These are phyloP conservation scores for Glossophaga mutica DNA, from an alignment of 2,797 vertebrate genomes.

Conservation along the genomic window DNA sequence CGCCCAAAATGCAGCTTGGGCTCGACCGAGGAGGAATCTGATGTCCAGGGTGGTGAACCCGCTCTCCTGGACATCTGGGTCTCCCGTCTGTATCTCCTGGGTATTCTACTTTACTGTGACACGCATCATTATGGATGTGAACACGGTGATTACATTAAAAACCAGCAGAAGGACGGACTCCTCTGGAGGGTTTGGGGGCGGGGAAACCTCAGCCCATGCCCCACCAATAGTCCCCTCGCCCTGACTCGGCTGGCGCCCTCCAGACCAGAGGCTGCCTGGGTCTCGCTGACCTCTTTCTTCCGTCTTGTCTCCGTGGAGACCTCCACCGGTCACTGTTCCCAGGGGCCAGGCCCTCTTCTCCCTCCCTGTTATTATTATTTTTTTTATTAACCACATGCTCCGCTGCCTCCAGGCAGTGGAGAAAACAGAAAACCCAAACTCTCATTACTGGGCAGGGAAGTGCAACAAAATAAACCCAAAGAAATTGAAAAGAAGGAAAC, in stretches of 20 bases:
- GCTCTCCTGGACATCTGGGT: not conserved
- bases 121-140: not conserved
- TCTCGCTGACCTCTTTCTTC: not conserved
- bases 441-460: not conserved
- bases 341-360: not conserved
- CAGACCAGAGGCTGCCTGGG: rapidly evolving
- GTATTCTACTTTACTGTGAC: not conserved
- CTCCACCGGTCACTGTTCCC: not conserved
- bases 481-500: not conserved
- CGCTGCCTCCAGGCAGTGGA: not conserved
- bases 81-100: not conserved
- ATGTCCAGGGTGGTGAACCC: not conserved
- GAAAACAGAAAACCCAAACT: not conserved
- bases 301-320: not conserved
- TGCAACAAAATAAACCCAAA: not conserved
- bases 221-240: not conserved
- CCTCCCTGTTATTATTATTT: not conserved
- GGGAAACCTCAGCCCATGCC: not conserved
- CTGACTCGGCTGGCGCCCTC: not conserved
- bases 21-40: not conserved
- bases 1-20: not conserved
- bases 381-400: not conserved
- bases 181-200: not conserved
- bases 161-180: not conserved
- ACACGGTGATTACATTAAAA: not conserved